Percentiles rank a stretch among this genome's conserved stretches.
phyloP scores from a whole-genome alignment of 2,888 invertebrate genomes.

The Drosophila rubida region DNA sequence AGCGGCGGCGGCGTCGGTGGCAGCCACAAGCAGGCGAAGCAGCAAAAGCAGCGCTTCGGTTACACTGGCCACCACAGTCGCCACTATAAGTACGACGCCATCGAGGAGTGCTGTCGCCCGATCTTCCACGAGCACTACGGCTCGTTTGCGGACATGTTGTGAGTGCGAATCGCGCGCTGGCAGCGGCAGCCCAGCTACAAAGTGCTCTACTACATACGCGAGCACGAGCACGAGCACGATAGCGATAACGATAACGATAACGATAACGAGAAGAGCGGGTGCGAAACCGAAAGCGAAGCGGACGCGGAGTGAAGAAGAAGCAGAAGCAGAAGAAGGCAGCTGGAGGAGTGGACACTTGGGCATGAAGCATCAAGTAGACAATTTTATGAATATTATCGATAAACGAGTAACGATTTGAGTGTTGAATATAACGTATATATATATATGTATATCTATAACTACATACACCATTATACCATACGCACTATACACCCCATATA shows the following conservation, averaged over 20 bases:
- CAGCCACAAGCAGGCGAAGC: constrained; percentile 31
- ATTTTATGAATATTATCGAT: constrained; percentile 39
- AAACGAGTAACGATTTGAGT: constrained; percentile 35
- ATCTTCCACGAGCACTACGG: constrained; percentile 82
- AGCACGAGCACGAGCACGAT: constrained; percentile 18
- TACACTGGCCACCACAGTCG: constrained; percentile 60
- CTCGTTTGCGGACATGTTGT: constrained; percentile 76
- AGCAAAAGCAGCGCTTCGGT: constrained; percentile 49
- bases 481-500: not conserved
- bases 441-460: not conserved
- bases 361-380: constrained; percentile 33
- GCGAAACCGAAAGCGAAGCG: constrained; percentile 4
- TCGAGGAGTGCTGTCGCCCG: constrained; percentile 83
- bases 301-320: constrained; percentile 12
- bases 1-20: constrained; percentile 24
- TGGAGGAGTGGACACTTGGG: constrained; percentile 27
- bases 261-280: not conserved
- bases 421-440: constrained; percentile 33
- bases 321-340: constrained; percentile 4
- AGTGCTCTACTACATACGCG: constrained; percentile 47
- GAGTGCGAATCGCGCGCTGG: constrained; percentile 34
- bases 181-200: constrained; percentile 60
- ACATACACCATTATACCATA: not conserved
- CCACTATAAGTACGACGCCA: constrained; percentile 75
- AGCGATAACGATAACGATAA: not conserved